Percentiles rank a stretch among this genome's conserved stretches.
Conservation (phyloP, 2,888 invertebrate species). For the Helobdella robusta region DNA sequence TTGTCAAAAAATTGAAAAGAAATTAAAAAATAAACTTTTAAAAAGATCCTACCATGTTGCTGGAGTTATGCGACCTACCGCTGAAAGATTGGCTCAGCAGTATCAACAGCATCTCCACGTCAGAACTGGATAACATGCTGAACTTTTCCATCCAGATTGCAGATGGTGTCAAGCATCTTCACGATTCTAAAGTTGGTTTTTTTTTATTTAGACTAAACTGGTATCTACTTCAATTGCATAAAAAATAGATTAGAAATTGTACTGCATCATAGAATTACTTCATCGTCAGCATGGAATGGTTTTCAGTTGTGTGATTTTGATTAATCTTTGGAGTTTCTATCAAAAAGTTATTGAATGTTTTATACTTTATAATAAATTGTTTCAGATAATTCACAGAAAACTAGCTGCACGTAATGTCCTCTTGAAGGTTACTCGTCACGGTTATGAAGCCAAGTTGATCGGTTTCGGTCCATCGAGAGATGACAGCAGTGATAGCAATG, state of each 20-base stretch:
- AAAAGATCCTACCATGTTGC: conserved; percentile 21
- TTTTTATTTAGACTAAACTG: no score
- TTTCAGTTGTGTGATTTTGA: no score
- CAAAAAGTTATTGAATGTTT: no score
- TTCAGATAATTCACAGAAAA: conserved; percentile 24
- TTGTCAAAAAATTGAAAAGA: no score
- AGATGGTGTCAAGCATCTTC: conserved; percentile 23
- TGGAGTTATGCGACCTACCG: conserved; percentile 25
- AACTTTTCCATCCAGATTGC: conserved; percentile 23
- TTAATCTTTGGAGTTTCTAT: no score
- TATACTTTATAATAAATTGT: neutral
- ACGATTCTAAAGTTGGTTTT: conserved; percentile 18
- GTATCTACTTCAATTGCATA: no score
- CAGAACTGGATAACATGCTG: conserved; percentile 18
- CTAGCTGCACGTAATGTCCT: conserved; percentile 25
- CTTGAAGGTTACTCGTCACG: conserved; percentile 5
- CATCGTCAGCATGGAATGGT: no score
- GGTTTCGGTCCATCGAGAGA: conserved; percentile 26
- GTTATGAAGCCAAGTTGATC: conserved; percentile 22
- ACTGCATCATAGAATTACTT: no score
- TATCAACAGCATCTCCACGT: neutral
- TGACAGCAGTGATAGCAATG: neutral
- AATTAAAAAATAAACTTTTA: no score
- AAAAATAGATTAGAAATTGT: no score
- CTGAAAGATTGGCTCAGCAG: conserved; percentile 24